Conservation (phyloP, 2,888 invertebrate species). For the Leptinotarsa juncta region DNA sequence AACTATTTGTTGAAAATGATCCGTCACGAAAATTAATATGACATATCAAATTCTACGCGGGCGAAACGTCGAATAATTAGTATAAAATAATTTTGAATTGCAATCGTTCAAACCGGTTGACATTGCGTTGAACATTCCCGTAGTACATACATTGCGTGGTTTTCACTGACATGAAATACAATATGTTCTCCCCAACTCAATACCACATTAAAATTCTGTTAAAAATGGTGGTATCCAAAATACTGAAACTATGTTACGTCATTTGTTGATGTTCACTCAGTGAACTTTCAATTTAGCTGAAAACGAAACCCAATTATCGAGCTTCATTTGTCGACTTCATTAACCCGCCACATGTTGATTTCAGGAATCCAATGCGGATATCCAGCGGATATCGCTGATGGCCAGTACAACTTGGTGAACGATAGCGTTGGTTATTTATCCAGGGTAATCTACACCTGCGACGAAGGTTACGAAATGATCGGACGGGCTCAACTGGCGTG, state of each 20-base stretch:
- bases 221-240: not conserved
- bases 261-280: not conserved
- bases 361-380: conserved; percentile 89
- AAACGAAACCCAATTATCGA: not conserved
- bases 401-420: conserved; percentile 83
- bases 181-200: not conserved
- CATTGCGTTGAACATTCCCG: not conserved
- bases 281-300: not conserved
- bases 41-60: too few species aligned
- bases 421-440: conserved; percentile 89
- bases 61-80: too few species aligned
- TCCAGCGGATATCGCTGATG: conserved; percentile 87
- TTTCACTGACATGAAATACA: not conserved
- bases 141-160: not conserved
- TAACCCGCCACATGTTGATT: conserved; percentile 39
- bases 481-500: conserved; percentile 87
- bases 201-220: not conserved
- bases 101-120: not conserved
- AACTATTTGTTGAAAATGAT: too few species aligned
- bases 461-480: conserved; percentile 86
- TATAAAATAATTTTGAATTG: not conserved
- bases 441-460: conserved; percentile 85
- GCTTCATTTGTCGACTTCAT: conserved; percentile 6
- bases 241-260: not conserved
- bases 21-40: too few species aligned